Percentiles rank a stretch among this genome's conserved stretches.
These are phyloP conservation scores for Danionella dracula DNA, from an alignment of 2,797 vertebrate species.

Conservation along the genomic window DNA sequence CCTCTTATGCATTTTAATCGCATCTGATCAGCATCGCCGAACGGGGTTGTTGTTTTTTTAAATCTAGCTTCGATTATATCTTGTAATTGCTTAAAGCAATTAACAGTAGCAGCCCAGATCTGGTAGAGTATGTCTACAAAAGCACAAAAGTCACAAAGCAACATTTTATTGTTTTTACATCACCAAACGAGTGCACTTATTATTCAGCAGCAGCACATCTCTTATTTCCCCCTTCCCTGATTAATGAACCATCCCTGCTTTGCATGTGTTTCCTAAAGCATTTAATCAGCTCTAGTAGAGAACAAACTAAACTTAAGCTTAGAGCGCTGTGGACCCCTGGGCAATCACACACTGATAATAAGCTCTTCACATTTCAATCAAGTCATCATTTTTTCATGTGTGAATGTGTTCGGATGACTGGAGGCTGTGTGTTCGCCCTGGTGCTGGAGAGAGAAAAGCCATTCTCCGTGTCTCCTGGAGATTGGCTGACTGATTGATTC, in stretches of 20 bases:
- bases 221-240: not conserved
- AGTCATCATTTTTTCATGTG: too few species aligned
- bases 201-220: not conserved
- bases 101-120: too few species aligned
- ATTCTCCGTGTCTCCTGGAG: slow-evolving; percentile 4
- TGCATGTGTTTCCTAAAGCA: slow-evolving; percentile 23
- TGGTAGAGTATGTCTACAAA: too few species aligned
- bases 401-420: slow-evolving; percentile 1
- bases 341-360: slow-evolving; percentile 27
- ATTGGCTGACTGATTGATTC: slow-evolving; percentile 12
- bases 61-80: too few species aligned
- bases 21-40: too few species aligned
- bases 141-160: not conserved
- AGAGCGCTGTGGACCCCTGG: slow-evolving; percentile 14
- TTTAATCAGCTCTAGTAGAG: slow-evolving; percentile 38
- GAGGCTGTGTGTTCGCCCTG: not conserved
- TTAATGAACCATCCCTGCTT: slow-evolving; percentile 36
- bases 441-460: not conserved
- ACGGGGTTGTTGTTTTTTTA: too few species aligned
- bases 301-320: slow-evolving; percentile 25
- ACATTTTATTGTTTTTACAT: not conserved
- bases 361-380: slow-evolving; percentile 11
- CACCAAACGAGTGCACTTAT: not conserved
- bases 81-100: too few species aligned
- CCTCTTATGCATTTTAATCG: too few species aligned